phyloP scores from a whole-genome alignment of 2,797 vertebrate genomes.

The Tachyglossus aculeatus region DNA sequence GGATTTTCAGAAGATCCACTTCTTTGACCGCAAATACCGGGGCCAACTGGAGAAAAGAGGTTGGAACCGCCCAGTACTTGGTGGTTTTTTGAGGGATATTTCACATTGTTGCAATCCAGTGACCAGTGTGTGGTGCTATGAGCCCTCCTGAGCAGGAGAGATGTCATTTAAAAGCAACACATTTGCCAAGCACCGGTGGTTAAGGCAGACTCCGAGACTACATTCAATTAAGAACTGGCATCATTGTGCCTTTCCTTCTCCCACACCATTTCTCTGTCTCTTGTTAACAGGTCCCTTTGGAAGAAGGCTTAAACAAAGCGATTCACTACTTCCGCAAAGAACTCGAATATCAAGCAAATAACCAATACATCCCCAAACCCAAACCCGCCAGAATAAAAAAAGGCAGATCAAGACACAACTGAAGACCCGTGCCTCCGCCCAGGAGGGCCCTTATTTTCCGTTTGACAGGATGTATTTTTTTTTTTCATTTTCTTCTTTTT shows the following conservation, averaged over 20 bases:
- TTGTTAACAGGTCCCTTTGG: slow-evolving; percentile 88
- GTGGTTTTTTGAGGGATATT: too few relatives aligned
- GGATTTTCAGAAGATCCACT: too few relatives aligned
- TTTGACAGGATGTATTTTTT: slow-evolving; percentile 66
- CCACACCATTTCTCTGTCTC: slow-evolving; percentile 26
- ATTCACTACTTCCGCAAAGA: slow-evolving; percentile 98
- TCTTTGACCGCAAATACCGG: too few relatives aligned
- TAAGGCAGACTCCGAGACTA: background rate
- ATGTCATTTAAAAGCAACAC: background rate
- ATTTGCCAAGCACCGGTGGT: background rate
- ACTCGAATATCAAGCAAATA: slow-evolving; percentile 96
- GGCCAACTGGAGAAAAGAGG: too few relatives aligned
- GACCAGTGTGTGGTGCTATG: slow-evolving; percentile 35
- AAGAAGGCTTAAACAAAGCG: slow-evolving; percentile 98
- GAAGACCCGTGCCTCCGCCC: slow-evolving; percentile 52
- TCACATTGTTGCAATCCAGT: too few relatives aligned
- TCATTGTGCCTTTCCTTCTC: background rate
- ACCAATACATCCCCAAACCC: slow-evolving; percentile 98
- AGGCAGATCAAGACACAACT: slow-evolving; percentile 90
- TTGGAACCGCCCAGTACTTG: too few relatives aligned
- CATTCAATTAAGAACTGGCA: background rate
- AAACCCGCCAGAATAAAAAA: slow-evolving; percentile 97
- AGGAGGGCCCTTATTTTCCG: slow-evolving; percentile 51
- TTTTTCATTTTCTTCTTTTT: slow-evolving; percentile 25
- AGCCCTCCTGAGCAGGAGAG: background rate